phyloP scores from a whole-genome alignment of 1,140 invertebrate genomes.

The Aphidius ervi region DNA sequence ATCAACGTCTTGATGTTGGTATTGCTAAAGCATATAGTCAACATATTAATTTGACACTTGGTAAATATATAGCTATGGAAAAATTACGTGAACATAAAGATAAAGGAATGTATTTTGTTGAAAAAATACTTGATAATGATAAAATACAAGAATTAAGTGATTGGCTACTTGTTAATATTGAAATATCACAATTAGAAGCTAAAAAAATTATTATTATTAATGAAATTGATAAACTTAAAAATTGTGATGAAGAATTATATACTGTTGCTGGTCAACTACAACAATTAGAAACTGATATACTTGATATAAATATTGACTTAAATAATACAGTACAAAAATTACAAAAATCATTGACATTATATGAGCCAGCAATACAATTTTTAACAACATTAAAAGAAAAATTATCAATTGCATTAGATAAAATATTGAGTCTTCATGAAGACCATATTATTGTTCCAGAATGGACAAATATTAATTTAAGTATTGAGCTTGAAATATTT shows the following conservation, averaged over 20 bases:
- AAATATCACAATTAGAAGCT: neutral
- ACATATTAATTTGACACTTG: conserved; percentile 33
- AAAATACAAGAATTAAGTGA: neutral
- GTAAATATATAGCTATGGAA: conserved; percentile 25
- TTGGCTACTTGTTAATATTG: neutral
- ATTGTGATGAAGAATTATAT: conserved; percentile 9
- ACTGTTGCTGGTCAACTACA: neutral
- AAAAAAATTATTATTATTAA: neutral
- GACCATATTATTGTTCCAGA: conserved; percentile 21
- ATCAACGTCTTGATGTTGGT: conserved; percentile 30
- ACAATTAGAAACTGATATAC: conserved; percentile 2
- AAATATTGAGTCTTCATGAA: conserved; percentile 28
- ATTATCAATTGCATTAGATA: conserved; percentile 29
- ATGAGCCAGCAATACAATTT: conserved; percentile 28
- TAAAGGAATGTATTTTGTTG: conserved; percentile 2
- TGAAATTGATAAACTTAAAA: conserved; percentile 8
- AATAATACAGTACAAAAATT: conserved; percentile 27
- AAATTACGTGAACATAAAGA: conserved; percentile 26
- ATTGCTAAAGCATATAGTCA: conserved; percentile 36
- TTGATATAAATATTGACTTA: conserved; percentile 1
- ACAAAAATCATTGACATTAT: conserved; percentile 32
- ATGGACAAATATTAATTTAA: conserved; percentile 29
- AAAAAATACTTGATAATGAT: neutral
- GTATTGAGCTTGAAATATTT: conserved; percentile 38
- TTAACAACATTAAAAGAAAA: conserved; percentile 30